phyloP scores from a whole-genome alignment of 2,888 invertebrate species.

The Morinoia aosen region DNA sequence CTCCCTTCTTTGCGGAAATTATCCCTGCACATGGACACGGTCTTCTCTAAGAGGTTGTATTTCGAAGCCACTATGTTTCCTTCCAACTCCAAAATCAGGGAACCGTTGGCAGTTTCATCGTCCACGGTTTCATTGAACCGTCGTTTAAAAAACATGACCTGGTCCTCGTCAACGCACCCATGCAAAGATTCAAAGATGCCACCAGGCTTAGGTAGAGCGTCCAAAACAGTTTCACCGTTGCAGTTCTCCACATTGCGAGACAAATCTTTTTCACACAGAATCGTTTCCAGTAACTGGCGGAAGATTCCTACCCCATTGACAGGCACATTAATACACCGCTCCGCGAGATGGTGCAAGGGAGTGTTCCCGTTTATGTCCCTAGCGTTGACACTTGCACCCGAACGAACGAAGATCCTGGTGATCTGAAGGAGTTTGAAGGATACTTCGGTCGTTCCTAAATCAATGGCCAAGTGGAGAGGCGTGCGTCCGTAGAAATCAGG shows the following conservation, averaged over 20 bases:
- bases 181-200: background rate
- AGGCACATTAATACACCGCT: background rate
- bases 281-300: background rate
- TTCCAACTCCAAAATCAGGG: background rate
- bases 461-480: background rate
- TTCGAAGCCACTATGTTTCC: background rate
- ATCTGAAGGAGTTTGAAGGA: background rate
- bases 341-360: background rate
- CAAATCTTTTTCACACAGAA: background rate
- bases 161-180: background rate
- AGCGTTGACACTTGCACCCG: background rate
- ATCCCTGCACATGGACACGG: background rate
- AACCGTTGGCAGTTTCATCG: background rate
- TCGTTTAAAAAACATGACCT: background rate
- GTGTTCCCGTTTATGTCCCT: background rate
- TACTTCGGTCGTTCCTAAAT: background rate
- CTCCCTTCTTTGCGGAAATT: background rate
- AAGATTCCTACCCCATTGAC: background rate
- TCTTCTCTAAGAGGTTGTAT: background rate
- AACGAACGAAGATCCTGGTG: background rate
- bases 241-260: background rate
- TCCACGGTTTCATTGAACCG: background rate
- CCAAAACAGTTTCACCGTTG: background rate
- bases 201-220: background rate
- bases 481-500: slow-evolving; percentile 2